phyloP scores from a whole-genome alignment of 2,888 invertebrate genomes.

The Acrobasis consociella region DNA sequence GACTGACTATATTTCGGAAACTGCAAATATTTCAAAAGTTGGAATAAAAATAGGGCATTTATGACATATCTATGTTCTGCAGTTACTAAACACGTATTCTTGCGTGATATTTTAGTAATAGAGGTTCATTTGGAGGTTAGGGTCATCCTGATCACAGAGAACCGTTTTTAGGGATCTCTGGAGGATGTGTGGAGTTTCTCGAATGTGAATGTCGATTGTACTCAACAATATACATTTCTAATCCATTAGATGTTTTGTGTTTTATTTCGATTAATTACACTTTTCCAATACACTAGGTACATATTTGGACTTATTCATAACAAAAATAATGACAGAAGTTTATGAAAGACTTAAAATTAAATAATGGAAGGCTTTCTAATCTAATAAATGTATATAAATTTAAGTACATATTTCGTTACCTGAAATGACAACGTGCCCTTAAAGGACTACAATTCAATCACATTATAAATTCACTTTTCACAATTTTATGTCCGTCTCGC shows the following conservation, averaged over 20 bases:
- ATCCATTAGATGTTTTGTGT: constrained; percentile 75
- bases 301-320: no score
- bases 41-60: not conserved
- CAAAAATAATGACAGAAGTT: no score
- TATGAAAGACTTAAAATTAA: no score
- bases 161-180: constrained; percentile 41
- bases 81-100: not conserved
- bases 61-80: not conserved
- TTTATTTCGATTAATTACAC: constrained; percentile 54
- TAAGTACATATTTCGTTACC: no score
- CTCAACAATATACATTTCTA: constrained; percentile 82
- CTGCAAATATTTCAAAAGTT: not conserved
- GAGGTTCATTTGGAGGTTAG: constrained; percentile 42
- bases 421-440: not conserved
- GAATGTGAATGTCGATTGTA: constrained; percentile 75
- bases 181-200: constrained; percentile 59
- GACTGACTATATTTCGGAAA: no score
- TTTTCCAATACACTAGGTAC: not conserved
- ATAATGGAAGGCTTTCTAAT: no score
- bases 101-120: constrained; percentile 4
- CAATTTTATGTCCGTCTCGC: constrained; percentile 66
- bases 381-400: no score
- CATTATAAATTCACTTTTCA: constrained; percentile 32
- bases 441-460: not conserved
- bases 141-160: constrained; percentile 44